Conservation (phyloP, 2,113 vertebrate genomes). For the Morone chrysops region DNA sequence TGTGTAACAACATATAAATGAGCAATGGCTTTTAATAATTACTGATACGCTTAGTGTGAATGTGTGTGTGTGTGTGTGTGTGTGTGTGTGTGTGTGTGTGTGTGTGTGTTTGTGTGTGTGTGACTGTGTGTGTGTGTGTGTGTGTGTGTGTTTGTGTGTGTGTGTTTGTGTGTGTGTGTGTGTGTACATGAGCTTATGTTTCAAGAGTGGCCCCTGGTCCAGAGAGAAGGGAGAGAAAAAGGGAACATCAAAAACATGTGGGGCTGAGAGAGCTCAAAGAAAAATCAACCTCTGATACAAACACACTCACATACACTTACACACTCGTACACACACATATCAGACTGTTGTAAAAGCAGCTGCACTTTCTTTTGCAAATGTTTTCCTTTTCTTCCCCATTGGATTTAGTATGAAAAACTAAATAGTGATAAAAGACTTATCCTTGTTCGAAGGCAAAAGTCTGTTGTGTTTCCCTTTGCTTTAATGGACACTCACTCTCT, state of each 20-base stretch:
- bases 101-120: neutral
- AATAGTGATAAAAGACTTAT: conserved; percentile 60
- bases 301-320: conserved; percentile 27
- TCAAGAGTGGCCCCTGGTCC: conserved; percentile 69
- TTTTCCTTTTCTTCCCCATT: conserved; percentile 45
- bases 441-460: conserved; percentile 38
- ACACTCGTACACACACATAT: conserved; percentile 20
- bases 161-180: conserved; percentile 35
- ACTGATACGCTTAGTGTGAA: conserved; percentile 19
- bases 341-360: conserved; percentile 63
- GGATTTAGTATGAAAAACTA: conserved; percentile 51
- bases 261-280: conserved; percentile 70
- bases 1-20: conserved; percentile 46
- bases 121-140: conserved; percentile 34
- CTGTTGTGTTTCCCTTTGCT: conserved; percentile 54
- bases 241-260: conserved; percentile 83
- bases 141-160: conserved; percentile 15
- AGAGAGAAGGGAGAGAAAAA: conserved; percentile 62
- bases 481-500: conserved; percentile 64
- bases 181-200: conserved; percentile 46
- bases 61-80: conserved; percentile 31
- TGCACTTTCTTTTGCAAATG: conserved; percentile 56
- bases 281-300: conserved; percentile 64
- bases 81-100: conserved; percentile 33
- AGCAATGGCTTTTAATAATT: conserved; percentile 52